phyloP scores from a whole-genome alignment of 2,888 invertebrate species.

The Hydropsyche betteni region DNA sequence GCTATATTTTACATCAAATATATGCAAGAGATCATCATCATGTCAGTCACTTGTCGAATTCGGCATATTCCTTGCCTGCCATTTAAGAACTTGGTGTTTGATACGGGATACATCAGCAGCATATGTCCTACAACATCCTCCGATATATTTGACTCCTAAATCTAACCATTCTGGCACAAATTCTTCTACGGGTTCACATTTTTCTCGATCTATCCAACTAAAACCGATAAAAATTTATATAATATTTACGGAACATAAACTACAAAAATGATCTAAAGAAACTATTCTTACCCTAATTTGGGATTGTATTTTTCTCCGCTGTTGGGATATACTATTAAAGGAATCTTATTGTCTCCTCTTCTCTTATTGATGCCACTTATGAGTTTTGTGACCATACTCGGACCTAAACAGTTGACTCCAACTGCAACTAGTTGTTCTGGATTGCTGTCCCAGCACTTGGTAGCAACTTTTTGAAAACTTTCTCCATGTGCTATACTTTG shows the following conservation, averaged over 20 bases:
- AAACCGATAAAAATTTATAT: conserved; percentile 52
- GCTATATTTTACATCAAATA: background rate
- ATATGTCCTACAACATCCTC: conserved; percentile 91
- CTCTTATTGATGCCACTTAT: conserved; percentile 64
- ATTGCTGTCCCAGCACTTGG: conserved; percentile 77
- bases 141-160: conserved; percentile 83
- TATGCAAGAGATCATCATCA: conserved; percentile 30
- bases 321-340: conserved; percentile 91
- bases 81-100: conserved; percentile 68
- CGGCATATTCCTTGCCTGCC: conserved; percentile 61
- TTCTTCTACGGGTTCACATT: conserved; percentile 74
- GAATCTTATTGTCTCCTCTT: conserved; percentile 67
- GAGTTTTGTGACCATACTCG: conserved; percentile 61
- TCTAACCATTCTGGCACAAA: conserved; percentile 84
- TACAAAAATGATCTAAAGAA: background rate
- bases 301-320: conserved; percentile 85
- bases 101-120: conserved; percentile 83
- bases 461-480: conserved; percentile 76
- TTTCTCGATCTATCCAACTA: conserved; percentile 77
- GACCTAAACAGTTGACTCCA: conserved; percentile 86
- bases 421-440: conserved; percentile 78
- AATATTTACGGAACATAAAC: too few relatives aligned
- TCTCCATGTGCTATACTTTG: conserved; percentile 82
- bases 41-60: conserved; percentile 48
- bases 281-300: conserved; percentile 69